Evolutionary conservation across 30 jellyfish, hydroid and myxozoan genomes (phyloP).

Genomic region (Aurelia coerulea): DNA sequence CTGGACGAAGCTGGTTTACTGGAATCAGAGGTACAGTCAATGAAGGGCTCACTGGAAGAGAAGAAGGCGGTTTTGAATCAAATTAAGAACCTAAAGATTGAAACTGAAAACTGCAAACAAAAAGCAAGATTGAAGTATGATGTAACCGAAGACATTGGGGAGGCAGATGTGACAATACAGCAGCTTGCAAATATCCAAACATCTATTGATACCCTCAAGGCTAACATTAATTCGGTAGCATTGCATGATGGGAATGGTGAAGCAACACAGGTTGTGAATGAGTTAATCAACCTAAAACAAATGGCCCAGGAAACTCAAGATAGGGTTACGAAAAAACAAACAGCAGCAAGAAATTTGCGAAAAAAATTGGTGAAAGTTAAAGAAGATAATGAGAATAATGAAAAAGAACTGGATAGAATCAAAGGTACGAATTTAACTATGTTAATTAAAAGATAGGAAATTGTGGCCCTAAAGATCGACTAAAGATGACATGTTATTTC

Average conservation of each 20-base stretch:
- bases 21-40: background rate
- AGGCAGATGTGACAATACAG: background rate
- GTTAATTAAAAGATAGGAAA: background rate
- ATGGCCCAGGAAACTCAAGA: background rate
- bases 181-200: background rate
- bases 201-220: background rate
- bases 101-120: too few relatives aligned
- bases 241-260: background rate
- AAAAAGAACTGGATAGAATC: background rate
- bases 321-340: background rate
- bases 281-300: background rate
- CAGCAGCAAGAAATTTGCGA: background rate
- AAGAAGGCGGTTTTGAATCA: too few relatives aligned
- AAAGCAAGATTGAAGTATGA: too few relatives aligned
- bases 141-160: background rate
- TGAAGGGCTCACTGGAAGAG: background rate
- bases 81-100: too few relatives aligned
- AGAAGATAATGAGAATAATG: background rate
- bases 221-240: background rate
- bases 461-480: too few relatives aligned
- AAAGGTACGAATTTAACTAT: background rate
- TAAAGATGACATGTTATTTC: too few relatives aligned
- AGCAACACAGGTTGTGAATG: background rate
- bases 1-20: background rate
- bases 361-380: background rate